Conservation (phyloP, 2,888 invertebrate species). For the Drymonia ruficornis region DNA sequence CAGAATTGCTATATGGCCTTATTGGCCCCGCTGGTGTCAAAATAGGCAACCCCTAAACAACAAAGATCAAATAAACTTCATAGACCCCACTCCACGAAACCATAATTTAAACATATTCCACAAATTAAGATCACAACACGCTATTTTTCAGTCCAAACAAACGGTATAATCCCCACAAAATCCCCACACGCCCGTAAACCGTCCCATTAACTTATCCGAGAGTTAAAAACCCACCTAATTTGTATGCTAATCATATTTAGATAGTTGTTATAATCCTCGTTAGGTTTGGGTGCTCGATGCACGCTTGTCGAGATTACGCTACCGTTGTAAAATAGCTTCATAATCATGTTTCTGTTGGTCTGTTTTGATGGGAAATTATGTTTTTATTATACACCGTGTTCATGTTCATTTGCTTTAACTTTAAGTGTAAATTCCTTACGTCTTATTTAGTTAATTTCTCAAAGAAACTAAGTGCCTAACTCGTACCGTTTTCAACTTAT, state of each 20-base stretch:
- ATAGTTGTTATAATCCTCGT: conserved; percentile 47
- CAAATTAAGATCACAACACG: conserved; percentile 10
- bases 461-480: too few relatives aligned
- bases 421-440: too few relatives aligned
- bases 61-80: conserved; percentile 2
- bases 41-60: background rate
- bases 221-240: conserved; percentile 53
- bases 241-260: conserved; percentile 59
- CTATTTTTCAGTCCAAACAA: conserved; percentile 31
- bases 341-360: conserved; percentile 25
- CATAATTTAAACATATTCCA: conserved; percentile 8
- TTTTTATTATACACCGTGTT: conserved; percentile 8
- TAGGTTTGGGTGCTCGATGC: conserved; percentile 18
- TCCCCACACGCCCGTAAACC: conserved; percentile 26
- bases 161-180: conserved; percentile 34
- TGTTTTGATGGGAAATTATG: conserved; percentile 24
- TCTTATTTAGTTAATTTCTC: too few relatives aligned
- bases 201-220: conserved; percentile 35
- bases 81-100: background rate
- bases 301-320: conserved; percentile 25
- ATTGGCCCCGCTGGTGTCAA: too few relatives aligned
- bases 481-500: too few relatives aligned
- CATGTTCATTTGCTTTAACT: too few relatives aligned
- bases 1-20: too few relatives aligned
- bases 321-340: conserved; percentile 28